Evolutionary conservation across 2,113 vertebrate species (phyloP), one percentile per base, ranked within the genome.

Genomic region (Cheirogaleus medius): DNA sequence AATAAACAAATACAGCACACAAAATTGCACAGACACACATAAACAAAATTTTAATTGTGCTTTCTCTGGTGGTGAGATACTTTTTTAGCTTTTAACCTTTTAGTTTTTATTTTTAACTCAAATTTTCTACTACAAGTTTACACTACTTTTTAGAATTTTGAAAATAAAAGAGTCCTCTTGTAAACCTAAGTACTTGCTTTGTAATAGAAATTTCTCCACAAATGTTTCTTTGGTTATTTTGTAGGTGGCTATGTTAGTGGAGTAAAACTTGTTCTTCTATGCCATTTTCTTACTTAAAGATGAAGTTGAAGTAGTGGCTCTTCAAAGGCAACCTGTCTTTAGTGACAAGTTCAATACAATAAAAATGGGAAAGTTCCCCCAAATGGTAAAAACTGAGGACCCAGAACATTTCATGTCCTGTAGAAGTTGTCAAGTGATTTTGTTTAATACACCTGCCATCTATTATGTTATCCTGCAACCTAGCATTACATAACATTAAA

Each of bases 401-500:
- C 87, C 95, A 98, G 93, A 85, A 87, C 71, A 97, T 95, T 96
- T 84, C 76, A 68, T 47, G 78, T 0, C 91, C 77, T 39, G 58
- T 63, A 94, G 68, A 98, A 98, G 90, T 96, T 92, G 93, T 77
- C 97, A 97, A 76, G 83, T 91, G 94, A 97, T 97, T 97, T 97
- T 97, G 71, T 96, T 97, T 96, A 87, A 90, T 77, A 66, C 54
- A 95, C 92, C 83, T 98, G 96, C 94, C 98, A 98, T 90, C 78
- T 91, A 96, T 71, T 97, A 96, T 23, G 47, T 29, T 90, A 54
- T 32, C 49, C 1, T 52, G 20, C 63, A 21, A 37, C 9, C 20
- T 42, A 32, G 6, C 8, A 74, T 6, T 42, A 25, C 2, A 10
- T 21, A 76, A 63, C 25, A 47, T 66, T 74, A 68, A 42, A 63